Percentiles rank a stretch among this genome's conserved stretches.
Evolutionary conservation across 1,140 invertebrate species (phyloP).

Genomic region (Drosophila bifasciata): DNA sequence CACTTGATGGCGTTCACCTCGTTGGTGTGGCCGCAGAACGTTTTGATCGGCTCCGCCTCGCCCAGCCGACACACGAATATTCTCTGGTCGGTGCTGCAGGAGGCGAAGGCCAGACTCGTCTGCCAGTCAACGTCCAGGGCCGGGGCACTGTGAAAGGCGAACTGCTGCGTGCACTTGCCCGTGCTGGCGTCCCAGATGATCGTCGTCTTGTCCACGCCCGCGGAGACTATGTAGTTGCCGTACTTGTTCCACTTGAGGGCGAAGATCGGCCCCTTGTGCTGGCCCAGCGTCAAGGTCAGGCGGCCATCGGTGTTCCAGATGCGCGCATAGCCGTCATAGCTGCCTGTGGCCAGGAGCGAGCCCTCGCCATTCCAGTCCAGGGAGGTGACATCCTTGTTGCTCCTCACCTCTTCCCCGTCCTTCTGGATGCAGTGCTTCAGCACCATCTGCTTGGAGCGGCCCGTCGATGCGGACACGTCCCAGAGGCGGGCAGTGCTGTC

Average conservation of each 20-base stretch:
- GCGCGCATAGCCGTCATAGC: constrained; percentile 98
- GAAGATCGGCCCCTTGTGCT: constrained; percentile 99
- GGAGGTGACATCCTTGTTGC: constrained; percentile 99
- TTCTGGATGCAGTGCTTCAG: constrained; percentile 98
- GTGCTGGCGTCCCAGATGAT: constrained; percentile 99
- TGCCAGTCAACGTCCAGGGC: constrained; percentile 99
- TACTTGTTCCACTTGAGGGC: constrained; percentile 99
- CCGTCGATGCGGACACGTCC: constrained; percentile 96
- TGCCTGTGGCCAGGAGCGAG: constrained; percentile 96
- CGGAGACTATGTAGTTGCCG: constrained; percentile 98
- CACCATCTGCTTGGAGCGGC: constrained; percentile 94
- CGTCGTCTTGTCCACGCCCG: constrained; percentile 97
- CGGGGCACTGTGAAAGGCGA: constrained; percentile 98
- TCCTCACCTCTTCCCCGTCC: constrained; percentile 98
- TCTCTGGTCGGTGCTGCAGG: constrained; percentile 99
- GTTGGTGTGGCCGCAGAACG: constrained; percentile 99
- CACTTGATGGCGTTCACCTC: constrained; percentile 99
- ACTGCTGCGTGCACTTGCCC: constrained; percentile 98
- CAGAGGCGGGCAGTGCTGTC: constrained; percentile 99
- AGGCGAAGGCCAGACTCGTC: constrained; percentile 98
- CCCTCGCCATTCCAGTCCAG: constrained; percentile 99
- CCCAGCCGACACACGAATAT: constrained; percentile 98
- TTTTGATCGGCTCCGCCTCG: constrained; percentile 97
- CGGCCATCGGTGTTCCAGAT: constrained; percentile 98
- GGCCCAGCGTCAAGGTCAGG: constrained; percentile 96